Evolutionary conservation across 2,797 vertebrate species (phyloP).

Genomic region (Crax fasciolata): DNA sequence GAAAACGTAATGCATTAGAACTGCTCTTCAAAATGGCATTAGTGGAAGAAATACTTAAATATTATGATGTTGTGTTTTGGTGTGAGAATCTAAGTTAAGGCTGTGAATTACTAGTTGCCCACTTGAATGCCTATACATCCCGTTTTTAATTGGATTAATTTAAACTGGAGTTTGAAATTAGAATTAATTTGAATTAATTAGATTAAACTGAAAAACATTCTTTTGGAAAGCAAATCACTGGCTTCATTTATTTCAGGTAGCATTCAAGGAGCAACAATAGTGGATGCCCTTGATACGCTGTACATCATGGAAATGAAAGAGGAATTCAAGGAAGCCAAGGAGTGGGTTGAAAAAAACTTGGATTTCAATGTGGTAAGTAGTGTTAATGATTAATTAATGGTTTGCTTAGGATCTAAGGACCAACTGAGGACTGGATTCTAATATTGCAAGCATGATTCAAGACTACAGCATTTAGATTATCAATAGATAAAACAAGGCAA

Average conservation of each 20-base stretch:
- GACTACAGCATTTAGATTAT: not conserved
- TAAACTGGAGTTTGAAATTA: slow-evolving; percentile 23
- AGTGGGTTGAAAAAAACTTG: slow-evolving; percentile 96
- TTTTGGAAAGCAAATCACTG: slow-evolving; percentile 15
- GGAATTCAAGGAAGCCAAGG: slow-evolving; percentile 93
- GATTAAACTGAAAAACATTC: not conserved
- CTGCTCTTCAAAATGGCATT: not conserved
- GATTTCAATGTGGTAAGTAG: slow-evolving; percentile 96
- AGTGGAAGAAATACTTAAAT: slow-evolving; percentile 16
- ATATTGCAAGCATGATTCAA: not conserved
- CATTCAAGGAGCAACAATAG: slow-evolving; percentile 97
- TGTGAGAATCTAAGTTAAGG: not conserved
- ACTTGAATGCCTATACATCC: not conserved
- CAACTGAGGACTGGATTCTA: not conserved
- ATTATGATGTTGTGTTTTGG: not conserved
- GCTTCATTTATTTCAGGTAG: slow-evolving; percentile 86
- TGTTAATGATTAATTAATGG: not conserved
- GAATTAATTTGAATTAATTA: slow-evolving; percentile 39
- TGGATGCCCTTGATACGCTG: slow-evolving; percentile 95
- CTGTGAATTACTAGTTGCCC: slow-evolving; percentile 11
- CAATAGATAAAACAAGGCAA: not conserved
- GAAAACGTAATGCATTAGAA: not conserved
- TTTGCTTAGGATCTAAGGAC: not conserved
- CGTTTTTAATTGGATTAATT: slow-evolving; percentile 28
- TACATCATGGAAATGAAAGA: slow-evolving; percentile 98